A percentile compares a stretch with the other conserved stretches of the same genome.
Conservation (phyloP, 1,140 invertebrate genomes). For the Samia ricini region DNA sequence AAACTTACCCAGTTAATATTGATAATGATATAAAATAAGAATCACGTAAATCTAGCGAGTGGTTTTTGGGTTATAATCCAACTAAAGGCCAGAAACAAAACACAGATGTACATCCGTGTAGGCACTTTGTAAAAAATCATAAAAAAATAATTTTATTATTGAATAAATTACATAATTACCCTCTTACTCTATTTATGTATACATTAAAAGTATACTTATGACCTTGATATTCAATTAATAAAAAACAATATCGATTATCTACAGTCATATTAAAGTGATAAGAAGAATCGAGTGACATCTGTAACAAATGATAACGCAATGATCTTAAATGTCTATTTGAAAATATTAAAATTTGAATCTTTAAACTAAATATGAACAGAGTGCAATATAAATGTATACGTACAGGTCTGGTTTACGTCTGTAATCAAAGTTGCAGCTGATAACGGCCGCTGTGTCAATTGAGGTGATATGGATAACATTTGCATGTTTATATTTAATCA, state of each 20-base stretch:
- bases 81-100: no score
- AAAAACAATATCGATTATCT: not conserved
- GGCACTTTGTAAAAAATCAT: no score
- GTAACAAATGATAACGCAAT: not conserved
- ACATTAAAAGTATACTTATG: no score
- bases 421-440: slow-evolving; percentile 38
- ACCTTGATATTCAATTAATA: not conserved
- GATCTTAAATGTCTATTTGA: not conserved
- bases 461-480: slow-evolving; percentile 32
- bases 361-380: not conserved
- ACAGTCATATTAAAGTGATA: not conserved
- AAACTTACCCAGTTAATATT: no score
- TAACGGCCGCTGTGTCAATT: slow-evolving; percentile 29
- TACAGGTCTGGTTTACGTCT: slow-evolving; percentile 7
- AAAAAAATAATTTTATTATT: no score
- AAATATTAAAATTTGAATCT: not conserved
- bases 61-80: no score
- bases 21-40: no score
- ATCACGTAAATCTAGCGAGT: no score
- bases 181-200: no score
- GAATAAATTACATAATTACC: no score
- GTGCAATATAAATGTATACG: slow-evolving; percentile 12
- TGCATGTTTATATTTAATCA: slow-evolving; percentile 28
- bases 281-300: not conserved
- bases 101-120: no score